Evolutionary conservation across 2,888 invertebrate genomes (phyloP).

Genomic region (Calliscelio sp.): DNA sequence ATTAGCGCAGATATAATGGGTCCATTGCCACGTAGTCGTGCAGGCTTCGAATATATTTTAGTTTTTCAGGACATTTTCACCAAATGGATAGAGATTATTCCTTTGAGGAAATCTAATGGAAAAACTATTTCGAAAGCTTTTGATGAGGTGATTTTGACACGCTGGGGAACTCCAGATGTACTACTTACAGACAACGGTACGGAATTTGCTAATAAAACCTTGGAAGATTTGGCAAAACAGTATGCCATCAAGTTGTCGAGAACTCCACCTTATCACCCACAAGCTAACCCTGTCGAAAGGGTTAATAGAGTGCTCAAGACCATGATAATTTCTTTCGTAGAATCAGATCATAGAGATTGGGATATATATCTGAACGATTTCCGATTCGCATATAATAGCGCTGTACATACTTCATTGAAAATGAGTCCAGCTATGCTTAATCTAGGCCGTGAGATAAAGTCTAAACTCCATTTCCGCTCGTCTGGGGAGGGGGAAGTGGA

Average conservation of each 20-base stretch:
- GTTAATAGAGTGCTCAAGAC: slow-evolving; percentile 74
- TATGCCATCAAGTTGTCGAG: slow-evolving; percentile 37
- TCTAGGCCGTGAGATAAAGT: neutral
- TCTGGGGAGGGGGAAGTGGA: neutral
- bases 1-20: slow-evolving; percentile 44
- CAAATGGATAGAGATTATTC: slow-evolving; percentile 14
- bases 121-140: slow-evolving; percentile 16
- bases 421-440: slow-evolving; percentile 5
- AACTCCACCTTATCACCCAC: slow-evolving; percentile 73
- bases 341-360: neutral
- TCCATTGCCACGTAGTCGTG: slow-evolving; percentile 7
- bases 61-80: slow-evolving; percentile 12
- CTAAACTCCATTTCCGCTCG: neutral
- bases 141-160: neutral
- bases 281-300: slow-evolving; percentile 76
- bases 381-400: slow-evolving; percentile 10
- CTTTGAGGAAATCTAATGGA: neutral
- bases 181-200: slow-evolving; percentile 41
- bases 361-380: neutral
- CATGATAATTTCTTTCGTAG: slow-evolving; percentile 41
- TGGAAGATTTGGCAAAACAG: slow-evolving; percentile 14
- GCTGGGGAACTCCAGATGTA: slow-evolving; percentile 14
- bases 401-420: neutral
- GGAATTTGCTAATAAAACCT: slow-evolving; percentile 30
- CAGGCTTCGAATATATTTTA: slow-evolving; percentile 17